Conservation (phyloP, 2,888 invertebrate genomes). For the Tridacna crocea region DNA sequence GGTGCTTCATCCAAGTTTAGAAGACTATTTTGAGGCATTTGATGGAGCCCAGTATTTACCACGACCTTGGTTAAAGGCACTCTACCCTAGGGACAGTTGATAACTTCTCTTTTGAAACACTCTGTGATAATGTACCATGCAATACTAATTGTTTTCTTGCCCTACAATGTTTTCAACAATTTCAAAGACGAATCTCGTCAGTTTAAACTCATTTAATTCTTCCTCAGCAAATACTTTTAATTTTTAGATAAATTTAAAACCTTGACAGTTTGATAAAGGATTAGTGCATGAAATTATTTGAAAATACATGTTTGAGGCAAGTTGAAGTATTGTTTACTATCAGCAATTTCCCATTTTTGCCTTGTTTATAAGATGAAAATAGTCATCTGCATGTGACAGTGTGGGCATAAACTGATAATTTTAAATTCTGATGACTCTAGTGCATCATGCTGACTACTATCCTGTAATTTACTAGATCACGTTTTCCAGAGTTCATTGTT, state of each 20-base stretch:
- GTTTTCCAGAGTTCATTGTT: no score
- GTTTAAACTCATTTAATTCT: not conserved
- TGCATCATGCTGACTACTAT: no score
- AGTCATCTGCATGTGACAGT: no score
- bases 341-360: no score
- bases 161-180: not conserved
- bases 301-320: no score
- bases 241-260: not conserved
- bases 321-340: no score
- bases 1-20: constrained; percentile 84
- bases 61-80: constrained; percentile 83
- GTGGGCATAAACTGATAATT: no score
- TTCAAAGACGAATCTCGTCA: not conserved
- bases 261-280: not conserved
- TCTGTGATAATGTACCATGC: not conserved
- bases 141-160: not conserved
- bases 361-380: no score
- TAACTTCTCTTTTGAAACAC: not conserved
- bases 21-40: constrained; percentile 84
- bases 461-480: no score
- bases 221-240: no score
- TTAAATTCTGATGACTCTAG: no score
- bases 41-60: constrained; percentile 85
- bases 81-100: constrained; percentile 84
- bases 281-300: no score